A percentile compares a stretch with the other conserved stretches of the same genome.
phyloP scores from a whole-genome alignment of 2,888 invertebrate species.

The Yponomeuta cagnagella region DNA sequence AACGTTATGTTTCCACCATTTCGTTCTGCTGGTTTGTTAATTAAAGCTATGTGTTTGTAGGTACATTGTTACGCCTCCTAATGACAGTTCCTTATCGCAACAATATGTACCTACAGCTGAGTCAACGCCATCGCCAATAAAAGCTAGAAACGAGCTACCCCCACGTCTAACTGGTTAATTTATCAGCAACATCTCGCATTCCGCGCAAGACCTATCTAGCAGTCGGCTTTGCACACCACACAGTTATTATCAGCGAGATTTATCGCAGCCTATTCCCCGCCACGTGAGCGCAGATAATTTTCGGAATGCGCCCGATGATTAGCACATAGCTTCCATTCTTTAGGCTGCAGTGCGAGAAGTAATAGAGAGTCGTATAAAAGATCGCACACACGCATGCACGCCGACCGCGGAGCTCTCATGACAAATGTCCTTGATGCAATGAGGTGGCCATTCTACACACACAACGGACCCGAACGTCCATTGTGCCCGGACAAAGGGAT shows the following conservation, averaged over 20 bases:
- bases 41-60: too few species aligned
- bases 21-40: too few species aligned
- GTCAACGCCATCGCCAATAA: neutral
- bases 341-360: neutral
- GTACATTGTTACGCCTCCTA: too few species aligned
- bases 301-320: neutral
- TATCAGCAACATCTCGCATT: conserved; percentile 43
- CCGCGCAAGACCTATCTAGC: conserved; percentile 39
- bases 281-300: conserved; percentile 7
- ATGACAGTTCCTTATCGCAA: neutral
- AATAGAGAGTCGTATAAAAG: conserved; percentile 8
- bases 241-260: conserved; percentile 41
- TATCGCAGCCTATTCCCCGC: conserved; percentile 32
- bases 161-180: conserved; percentile 32
- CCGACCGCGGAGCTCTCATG: conserved; percentile 25
- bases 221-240: conserved; percentile 31
- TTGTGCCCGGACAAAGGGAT: conserved; percentile 63
- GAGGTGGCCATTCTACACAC: conserved; percentile 55
- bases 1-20: too few species aligned
- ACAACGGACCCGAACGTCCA: conserved; percentile 36
- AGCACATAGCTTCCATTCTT: conserved; percentile 5
- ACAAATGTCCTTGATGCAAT: conserved; percentile 47
- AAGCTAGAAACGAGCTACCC: conserved; percentile 7
- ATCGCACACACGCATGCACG: conserved; percentile 11
- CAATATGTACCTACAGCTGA: neutral